Evolutionary conservation across 2,797 vertebrate species (phyloP).

Genomic region (Bovichtus diacanthus): DNA sequence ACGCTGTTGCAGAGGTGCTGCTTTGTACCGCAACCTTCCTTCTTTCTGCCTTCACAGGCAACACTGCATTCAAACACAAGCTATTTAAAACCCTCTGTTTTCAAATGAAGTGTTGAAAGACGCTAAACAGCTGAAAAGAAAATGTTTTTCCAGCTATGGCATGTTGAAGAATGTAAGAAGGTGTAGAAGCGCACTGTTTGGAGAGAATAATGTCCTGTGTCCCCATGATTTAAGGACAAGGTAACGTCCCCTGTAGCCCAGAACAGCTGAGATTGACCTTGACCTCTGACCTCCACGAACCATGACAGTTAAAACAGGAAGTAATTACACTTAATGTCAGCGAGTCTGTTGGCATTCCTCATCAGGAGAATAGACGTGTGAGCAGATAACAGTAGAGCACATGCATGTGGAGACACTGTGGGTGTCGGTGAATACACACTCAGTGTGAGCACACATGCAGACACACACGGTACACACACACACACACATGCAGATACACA

Average conservation of each 20-base stretch:
- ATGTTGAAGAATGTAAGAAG: conserved; percentile 50
- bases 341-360: conserved; percentile 39
- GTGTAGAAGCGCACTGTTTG: conserved; percentile 36
- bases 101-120: conserved; percentile 36
- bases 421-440: neutral
- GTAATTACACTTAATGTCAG: conserved; percentile 61
- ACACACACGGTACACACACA: too few relatives aligned
- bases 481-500: too few relatives aligned
- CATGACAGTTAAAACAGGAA: conserved; percentile 69
- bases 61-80: conserved; percentile 19
- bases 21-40: conserved; percentile 10
- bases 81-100: neutral
- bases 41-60: neutral
- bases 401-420: neutral
- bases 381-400: conserved; percentile 37
- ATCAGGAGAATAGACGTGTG: conserved; percentile 34
- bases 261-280: conserved; percentile 73
- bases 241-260: conserved; percentile 32
- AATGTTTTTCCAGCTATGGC: conserved; percentile 30
- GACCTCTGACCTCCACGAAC: conserved; percentile 57
- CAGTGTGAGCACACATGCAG: too few relatives aligned
- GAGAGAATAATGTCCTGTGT: conserved; percentile 30
- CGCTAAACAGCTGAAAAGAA: conserved; percentile 35
- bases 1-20: neutral
- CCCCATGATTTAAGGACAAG: conserved; percentile 51